phyloP scores from a whole-genome alignment of 1,140 invertebrate species.

The Latrodectus geometricus region DNA sequence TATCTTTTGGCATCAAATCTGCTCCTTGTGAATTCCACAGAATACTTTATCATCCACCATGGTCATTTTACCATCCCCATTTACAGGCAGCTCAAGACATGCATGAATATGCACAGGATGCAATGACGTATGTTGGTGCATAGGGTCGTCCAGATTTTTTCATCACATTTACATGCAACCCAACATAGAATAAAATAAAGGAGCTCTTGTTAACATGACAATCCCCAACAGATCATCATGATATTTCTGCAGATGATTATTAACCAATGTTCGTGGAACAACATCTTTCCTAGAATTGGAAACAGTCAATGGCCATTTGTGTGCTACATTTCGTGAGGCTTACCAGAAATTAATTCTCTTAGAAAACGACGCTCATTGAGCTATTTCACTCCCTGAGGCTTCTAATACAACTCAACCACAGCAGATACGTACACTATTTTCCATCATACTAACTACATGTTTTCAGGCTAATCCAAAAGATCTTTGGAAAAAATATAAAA shows the following conservation, averaged over 20 bases:
- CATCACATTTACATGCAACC: no score
- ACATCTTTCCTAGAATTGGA: slow-evolving; percentile 58
- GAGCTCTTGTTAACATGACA: no score
- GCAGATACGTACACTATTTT: slow-evolving; percentile 65
- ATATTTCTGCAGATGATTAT: slow-evolving; percentile 65
- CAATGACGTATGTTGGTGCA: no score
- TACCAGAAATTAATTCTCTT: slow-evolving; percentile 16
- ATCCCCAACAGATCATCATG: no score
- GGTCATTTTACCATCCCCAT: no score
- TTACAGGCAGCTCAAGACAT: no score
- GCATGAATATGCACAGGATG: no score
- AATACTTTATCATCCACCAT: no score
- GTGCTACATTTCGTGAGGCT: slow-evolving; percentile 60
- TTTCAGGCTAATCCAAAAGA: slow-evolving; percentile 12
- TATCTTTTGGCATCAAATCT: no score
- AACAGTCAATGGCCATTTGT: slow-evolving; percentile 64
- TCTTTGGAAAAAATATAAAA: slow-evolving; percentile 62
- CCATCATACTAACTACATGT: slow-evolving; percentile 52
- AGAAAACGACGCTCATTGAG: slow-evolving; percentile 26
- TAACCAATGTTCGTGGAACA: slow-evolving; percentile 65
- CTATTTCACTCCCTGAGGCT: slow-evolving; percentile 49
- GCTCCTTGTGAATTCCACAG: no score
- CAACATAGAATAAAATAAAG: no score
- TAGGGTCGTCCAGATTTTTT: no score
- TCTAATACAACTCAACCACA: slow-evolving; percentile 38